These are phyloP conservation scores for Oenanthe melanoleuca DNA, from an alignment of 2,113 vertebrate genomes.

Conservation along the genomic window DNA sequence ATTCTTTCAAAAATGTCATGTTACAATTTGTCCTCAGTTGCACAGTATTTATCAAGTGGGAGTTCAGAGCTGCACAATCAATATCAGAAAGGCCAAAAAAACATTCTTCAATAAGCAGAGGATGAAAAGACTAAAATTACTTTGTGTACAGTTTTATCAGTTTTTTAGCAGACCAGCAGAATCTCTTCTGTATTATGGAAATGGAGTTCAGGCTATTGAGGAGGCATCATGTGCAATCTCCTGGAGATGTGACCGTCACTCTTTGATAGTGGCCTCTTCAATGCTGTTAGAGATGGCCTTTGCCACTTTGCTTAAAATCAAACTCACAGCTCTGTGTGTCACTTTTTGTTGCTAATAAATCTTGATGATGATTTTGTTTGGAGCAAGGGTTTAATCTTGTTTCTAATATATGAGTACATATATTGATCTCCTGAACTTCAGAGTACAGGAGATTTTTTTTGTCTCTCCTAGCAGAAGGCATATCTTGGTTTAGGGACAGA, in stretches of 20 bases:
- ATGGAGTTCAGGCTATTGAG: not conserved
- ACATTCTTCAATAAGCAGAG: not conserved
- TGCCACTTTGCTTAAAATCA: not conserved
- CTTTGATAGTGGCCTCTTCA: not conserved
- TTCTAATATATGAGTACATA: not conserved
- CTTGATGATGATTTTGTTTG: not conserved
- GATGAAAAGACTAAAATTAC: not conserved
- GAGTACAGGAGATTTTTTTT: not conserved
- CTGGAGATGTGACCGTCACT: not conserved
- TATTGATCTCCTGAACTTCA: not conserved
- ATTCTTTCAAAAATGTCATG: not conserved
- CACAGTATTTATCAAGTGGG: not conserved
- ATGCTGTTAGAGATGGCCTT: not conserved
- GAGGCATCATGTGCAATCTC: not conserved
- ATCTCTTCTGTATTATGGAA: not conserved
- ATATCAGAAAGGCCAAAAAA: not conserved
- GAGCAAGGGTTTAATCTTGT: not conserved
- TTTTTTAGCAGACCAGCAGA: not conserved
- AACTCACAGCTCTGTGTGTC: not conserved
- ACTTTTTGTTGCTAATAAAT: not conserved
- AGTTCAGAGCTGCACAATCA: not conserved
- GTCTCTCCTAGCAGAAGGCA: not conserved
- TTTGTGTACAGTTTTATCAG: not conserved
- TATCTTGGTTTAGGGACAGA: not conserved
- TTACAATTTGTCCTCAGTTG: not conserved